Conservation (phyloP, 2,888 invertebrate genomes). For the Papilio gigon region DNA sequence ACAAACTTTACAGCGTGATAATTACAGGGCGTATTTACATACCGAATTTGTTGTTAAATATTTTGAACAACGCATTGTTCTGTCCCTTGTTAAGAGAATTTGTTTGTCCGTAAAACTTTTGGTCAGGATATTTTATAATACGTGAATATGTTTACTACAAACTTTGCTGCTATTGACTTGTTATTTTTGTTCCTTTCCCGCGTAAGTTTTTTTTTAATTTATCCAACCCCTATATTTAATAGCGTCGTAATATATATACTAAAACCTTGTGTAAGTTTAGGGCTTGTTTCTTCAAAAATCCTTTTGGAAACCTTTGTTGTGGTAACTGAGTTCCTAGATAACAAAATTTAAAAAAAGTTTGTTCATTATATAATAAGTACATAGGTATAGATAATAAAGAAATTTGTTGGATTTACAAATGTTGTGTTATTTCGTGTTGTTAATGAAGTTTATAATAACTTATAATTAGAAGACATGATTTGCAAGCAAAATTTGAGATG, state of each 20-base stretch:
- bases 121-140: background rate
- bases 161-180: no score
- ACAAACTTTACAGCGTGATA: constrained; percentile 32
- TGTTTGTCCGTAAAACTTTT: constrained; percentile 27
- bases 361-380: background rate
- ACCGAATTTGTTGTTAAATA: constrained; percentile 28
- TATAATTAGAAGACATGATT: constrained; percentile 11
- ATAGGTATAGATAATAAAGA: background rate
- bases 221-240: no score
- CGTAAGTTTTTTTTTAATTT: no score
- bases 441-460: background rate
- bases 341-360: no score
- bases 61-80: background rate
- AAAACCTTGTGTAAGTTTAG: no score
- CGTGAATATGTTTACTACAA: background rate
- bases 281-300: no score
- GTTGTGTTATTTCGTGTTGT: background rate
- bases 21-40: constrained; percentile 32
- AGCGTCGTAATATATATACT: no score
- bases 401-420: background rate
- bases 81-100: constrained; percentile 8
- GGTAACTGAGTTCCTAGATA: no score
- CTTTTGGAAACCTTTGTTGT: no score
- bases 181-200: no score
- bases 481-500: background rate